Percentiles rank a stretch among this genome's conserved stretches.
phyloP scores from a whole-genome alignment of 2,797 vertebrate species.

The Tamandua tetradactyla region DNA sequence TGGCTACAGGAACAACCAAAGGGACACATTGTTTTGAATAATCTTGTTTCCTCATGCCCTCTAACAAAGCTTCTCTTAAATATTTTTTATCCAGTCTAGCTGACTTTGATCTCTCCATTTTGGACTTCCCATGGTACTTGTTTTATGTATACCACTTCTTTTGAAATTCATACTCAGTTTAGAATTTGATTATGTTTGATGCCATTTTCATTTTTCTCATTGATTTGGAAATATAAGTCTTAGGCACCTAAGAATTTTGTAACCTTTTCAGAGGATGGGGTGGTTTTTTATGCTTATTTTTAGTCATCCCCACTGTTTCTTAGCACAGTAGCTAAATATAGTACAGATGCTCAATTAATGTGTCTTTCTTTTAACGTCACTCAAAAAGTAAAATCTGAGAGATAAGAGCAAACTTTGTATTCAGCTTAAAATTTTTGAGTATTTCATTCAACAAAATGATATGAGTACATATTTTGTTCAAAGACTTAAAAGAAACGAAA shows the following conservation, averaged over 20 bases:
- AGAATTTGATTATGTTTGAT: background rate
- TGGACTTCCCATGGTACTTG: background rate
- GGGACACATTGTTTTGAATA: background rate
- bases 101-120: background rate
- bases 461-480: slow-evolving; percentile 16
- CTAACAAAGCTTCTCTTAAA: background rate
- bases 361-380: background rate
- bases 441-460: background rate
- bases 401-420: slow-evolving; percentile 10
- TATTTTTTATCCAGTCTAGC: background rate
- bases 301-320: background rate
- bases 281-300: background rate
- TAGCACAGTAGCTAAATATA: background rate
- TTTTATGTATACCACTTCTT: background rate
- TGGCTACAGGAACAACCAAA: background rate
- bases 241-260: background rate
- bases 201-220: background rate
- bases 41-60: background rate
- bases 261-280: background rate
- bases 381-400: background rate
- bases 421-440: background rate
- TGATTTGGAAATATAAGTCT: background rate
- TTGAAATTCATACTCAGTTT: background rate
- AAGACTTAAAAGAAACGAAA: slow-evolving; percentile 37
- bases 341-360: background rate